Base-by-base conservation (phyloP, 1,140 invertebrate genomes). In the Papilio glaucus region DNA sequence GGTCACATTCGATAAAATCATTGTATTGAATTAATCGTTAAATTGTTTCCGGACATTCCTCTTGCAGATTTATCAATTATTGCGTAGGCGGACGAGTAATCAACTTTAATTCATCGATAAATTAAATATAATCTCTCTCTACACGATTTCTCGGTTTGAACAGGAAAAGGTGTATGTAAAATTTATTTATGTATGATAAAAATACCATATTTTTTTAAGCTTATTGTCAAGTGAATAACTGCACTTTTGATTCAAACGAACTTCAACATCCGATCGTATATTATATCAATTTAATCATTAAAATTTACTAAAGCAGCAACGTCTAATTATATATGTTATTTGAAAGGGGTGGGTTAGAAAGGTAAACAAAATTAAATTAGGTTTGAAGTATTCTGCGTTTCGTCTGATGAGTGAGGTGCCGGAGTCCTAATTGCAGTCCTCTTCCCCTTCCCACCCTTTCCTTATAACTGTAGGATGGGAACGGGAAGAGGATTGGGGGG, bases 21-120 rank as follows among this genome's bases (percentile, higher is more conserved):
- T 57, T 39, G 62, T 65, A 65, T 65, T 65, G 37, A 65, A 21
- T 38, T 57, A 21, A 57, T 57, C 49, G 49, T 38, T 65, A 69
- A 49, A 68, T 68, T 29, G 26, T 68, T 68, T 68, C 67, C 67
- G 42, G 21, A 7, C 24, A 45, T 29, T 26, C 12, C 18, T 42
- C 18, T 13, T 29, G 41, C 41, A 68, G 39, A 45, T 45, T 68
- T 68, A 42, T 41, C 21, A 68, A 68, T 68, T 68, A 26, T 18
- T 39, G 62, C 18, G n/a, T 38, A 65, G n/a, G 62, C 62, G 33
- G 33, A 38, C 37, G 29, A 65, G 62, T 38, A 65, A 38, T 38
- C 37, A 57, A 57, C 49, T 57, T 57, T 57, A 57, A 57, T 57
- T 13, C 18, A 12, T 24, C 49, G 1, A 24, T 57, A 26, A 57